Conservation (phyloP, 2,888 invertebrate genomes). For the Pristionchus maxplancki region DNA sequence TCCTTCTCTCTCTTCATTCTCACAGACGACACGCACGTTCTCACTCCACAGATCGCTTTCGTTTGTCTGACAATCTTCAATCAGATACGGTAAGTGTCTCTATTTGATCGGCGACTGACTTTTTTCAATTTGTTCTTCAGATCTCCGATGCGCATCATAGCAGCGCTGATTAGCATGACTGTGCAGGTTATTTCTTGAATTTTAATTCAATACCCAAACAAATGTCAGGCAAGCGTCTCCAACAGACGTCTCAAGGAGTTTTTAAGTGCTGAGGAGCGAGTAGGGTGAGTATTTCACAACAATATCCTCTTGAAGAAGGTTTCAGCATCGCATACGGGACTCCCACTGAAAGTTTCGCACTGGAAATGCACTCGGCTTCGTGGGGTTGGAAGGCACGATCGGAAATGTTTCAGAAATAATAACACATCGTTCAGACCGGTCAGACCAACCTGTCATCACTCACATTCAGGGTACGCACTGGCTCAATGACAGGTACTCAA, state of each 20-base stretch:
- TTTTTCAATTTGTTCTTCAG: conserved; percentile 24
- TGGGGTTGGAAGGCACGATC: conserved; percentile 13
- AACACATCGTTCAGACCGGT: background rate
- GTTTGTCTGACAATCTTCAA: conserved; percentile 72
- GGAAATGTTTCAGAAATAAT: background rate
- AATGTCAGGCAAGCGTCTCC: conserved; percentile 64
- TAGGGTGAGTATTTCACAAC: background rate
- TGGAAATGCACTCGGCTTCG: background rate
- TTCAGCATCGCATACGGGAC: background rate
- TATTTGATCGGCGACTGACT: background rate
- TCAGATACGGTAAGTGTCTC: conserved; percentile 54
- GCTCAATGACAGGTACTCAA: background rate
- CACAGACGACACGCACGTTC: conserved; percentile 82
- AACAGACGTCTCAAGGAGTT: conserved; percentile 73
- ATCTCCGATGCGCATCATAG: conserved; percentile 69
- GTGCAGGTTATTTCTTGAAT: conserved; percentile 61
- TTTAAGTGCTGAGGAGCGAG: conserved; percentile 63
- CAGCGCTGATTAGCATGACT: conserved; percentile 67
- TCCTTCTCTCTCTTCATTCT: conserved; percentile 89
- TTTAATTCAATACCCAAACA: background rate
- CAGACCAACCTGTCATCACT: conserved; percentile 48
- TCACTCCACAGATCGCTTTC: conserved; percentile 82
- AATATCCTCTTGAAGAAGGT: background rate
- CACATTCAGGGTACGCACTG: conserved; percentile 53
- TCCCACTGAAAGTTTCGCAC: background rate